Evolutionary conservation across 2,888 invertebrate genomes (phyloP).

Genomic region (Tholera decimalis): DNA sequence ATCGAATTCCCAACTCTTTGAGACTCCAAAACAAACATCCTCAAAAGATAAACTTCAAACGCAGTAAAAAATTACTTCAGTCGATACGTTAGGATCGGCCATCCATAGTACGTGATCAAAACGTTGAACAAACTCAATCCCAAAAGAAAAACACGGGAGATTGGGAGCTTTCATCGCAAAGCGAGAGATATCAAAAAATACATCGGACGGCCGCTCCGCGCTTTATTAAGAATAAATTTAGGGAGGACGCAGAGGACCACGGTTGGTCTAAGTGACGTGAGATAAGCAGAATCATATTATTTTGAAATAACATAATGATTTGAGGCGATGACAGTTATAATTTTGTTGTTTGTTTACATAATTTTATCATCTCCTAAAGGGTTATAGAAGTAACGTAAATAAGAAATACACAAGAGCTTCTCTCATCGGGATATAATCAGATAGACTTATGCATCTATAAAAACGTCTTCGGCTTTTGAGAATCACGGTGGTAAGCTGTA

Average conservation of each 20-base stretch:
- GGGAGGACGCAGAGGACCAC: conserved; percentile 76
- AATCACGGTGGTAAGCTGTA: too few species aligned
- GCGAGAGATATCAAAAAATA: conserved; percentile 90
- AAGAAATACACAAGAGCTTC: too few species aligned
- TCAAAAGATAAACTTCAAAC: conserved; percentile 49
- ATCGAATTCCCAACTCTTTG: conserved; percentile 11
- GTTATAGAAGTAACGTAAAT: too few species aligned
- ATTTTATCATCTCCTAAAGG: too few species aligned
- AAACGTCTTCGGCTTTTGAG: too few species aligned
- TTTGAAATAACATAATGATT: too few species aligned
- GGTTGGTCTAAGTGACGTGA: conserved; percentile 58
- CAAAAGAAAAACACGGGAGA: conserved; percentile 81
- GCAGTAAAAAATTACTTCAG: conserved; percentile 54
- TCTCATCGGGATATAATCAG: too few species aligned
- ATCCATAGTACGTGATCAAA: conserved; percentile 69
- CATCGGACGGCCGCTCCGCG: conserved; percentile 85
- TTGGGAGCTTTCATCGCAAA: conserved; percentile 82
- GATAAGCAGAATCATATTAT: conserved; percentile 43
- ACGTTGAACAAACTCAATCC: conserved; percentile 70
- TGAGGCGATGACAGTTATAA: too few species aligned
- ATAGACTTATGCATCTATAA: too few species aligned
- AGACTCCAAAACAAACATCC: conserved; percentile 46
- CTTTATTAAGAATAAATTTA: conserved; percentile 91
- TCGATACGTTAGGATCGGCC: conserved; percentile 50
- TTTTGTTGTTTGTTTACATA: too few species aligned